These are phyloP conservation scores for Chunga burmeisteri DNA, from an alignment of 2,113 vertebrate genomes.

Conservation along the genomic window DNA sequence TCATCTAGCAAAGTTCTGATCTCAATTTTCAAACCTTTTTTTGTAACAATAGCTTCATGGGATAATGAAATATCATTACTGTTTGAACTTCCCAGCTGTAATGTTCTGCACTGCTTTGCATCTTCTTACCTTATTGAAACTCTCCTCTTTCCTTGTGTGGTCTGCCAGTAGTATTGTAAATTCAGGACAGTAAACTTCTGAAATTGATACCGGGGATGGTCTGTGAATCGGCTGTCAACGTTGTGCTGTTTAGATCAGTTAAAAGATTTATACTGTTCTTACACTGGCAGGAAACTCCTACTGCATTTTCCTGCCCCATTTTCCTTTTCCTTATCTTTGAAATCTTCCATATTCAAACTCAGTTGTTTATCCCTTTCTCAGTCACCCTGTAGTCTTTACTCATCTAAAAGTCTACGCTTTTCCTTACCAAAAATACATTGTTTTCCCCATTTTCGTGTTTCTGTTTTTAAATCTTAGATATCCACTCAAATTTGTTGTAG, in stretches of 20 bases:
- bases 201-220: background rate
- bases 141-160: constrained; percentile 16
- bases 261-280: background rate
- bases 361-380: constrained; percentile 10
- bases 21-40: constrained; percentile 16
- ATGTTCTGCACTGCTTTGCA: constrained; percentile 23
- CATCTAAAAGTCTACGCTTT: background rate
- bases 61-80: background rate
- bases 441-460: background rate
- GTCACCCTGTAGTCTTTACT: background rate
- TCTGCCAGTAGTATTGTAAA: constrained; percentile 32
- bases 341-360: constrained; percentile 10
- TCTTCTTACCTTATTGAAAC: constrained; percentile 1
- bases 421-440: constrained; percentile 12
- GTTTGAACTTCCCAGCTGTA: background rate
- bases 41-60: background rate
- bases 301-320: constrained; percentile 30
- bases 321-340: constrained; percentile 16
- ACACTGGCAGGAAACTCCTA: constrained; percentile 8
- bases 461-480: constrained; percentile 13
- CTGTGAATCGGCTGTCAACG: constrained; percentile 1
- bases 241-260: background rate
- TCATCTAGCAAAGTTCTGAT: constrained; percentile 59
- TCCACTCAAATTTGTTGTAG: constrained; percentile 58
- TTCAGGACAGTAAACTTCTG: background rate